Base-by-base conservation (phyloP, 37 sponge, comb jelly and placozoan species). In the Aplysina aerophoba region DNA sequence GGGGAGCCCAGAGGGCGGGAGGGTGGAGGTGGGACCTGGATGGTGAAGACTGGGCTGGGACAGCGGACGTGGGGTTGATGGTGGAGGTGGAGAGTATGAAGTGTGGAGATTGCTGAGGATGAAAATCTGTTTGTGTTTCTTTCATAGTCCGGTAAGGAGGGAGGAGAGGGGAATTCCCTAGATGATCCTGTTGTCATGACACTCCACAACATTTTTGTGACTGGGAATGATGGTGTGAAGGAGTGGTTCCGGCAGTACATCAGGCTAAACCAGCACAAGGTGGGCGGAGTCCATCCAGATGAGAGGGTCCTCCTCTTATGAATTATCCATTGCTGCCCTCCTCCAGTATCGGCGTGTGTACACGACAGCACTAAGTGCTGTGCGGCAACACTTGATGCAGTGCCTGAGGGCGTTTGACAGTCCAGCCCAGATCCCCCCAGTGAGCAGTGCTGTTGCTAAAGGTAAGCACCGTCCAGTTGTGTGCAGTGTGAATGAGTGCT, bases 231-330 rank as follows among this genome's bases (percentile, higher is more conserved):
- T 20, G 74, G 62, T 35, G 89, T 55, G 27, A 89, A 61, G 44
- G 54, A 44, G 17, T 93, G 90, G 90, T 93, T 93, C 64, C 57
- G 87, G 0, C 90, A 93, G 71, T 93, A 93, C 85, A 83, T 93
- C 35, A 93, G 89, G 80, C 71, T 87, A 19, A 87, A 84, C 84
- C 93, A 89, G 33, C 93, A 93, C 64, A 93, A 93, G 85, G 93
- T 93, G 60, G 1, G 79, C 84, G 35, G 50, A 44, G 50, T n/a
- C 50, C 8, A 11, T 44, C 50, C 50, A 44, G 50, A 44, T 8
- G 50, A 44, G 50, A 44, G 50, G 50, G 50, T 44, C 50, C 50
- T 44, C 50, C 50, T 44, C 50, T 44, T 44, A 8, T 44, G 50
- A 44, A 44, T 44, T 8, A 3, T 44, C 50, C 50, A 44, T 44